Evolutionary conservation across 2,113 vertebrate species (phyloP).

Genomic region (Corythoichthys intestinalis): DNA sequence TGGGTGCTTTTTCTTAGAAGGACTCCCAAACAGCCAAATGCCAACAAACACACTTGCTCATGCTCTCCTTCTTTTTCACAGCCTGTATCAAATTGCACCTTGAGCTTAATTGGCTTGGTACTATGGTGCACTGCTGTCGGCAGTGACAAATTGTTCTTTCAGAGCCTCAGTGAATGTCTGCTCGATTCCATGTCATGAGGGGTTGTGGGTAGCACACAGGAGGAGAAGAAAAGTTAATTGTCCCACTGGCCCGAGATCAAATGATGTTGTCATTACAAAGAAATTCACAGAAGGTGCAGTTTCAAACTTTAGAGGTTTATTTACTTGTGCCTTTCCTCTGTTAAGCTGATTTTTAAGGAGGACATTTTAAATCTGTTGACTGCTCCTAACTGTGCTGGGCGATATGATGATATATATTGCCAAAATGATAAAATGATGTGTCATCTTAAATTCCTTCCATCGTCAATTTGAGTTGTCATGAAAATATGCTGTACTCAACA

Average conservation of each 20-base stretch:
- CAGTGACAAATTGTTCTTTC: conserved; percentile 74
- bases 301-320: conserved; percentile 46
- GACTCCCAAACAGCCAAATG: conserved; percentile 49
- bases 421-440: too few species aligned
- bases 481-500: too few species aligned
- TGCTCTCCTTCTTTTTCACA: conserved; percentile 52
- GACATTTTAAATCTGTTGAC: neutral
- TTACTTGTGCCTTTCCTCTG: conserved; percentile 60
- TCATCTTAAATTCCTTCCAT: too few species aligned
- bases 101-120: conserved; percentile 70
- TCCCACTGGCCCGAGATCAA: conserved; percentile 62
- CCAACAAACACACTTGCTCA: conserved; percentile 17
- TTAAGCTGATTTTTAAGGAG: conserved; percentile 29
- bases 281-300: conserved; percentile 49
- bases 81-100: conserved; percentile 73
- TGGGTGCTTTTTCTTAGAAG: conserved; percentile 44
- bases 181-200: conserved; percentile 54
- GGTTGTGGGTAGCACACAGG: conserved; percentile 39
- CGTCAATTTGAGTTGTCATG: too few species aligned
- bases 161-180: conserved; percentile 62
- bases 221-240: conserved; percentile 67
- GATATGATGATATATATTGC: too few species aligned
- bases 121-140: conserved; percentile 70
- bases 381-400: conserved; percentile 1
- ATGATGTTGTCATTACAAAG: conserved; percentile 62